Percentiles rank a stretch among this genome's conserved stretches.
These are phyloP conservation scores for Notodonta ziczac DNA, from an alignment of 2,888 invertebrate species.

Conservation along the genomic window DNA sequence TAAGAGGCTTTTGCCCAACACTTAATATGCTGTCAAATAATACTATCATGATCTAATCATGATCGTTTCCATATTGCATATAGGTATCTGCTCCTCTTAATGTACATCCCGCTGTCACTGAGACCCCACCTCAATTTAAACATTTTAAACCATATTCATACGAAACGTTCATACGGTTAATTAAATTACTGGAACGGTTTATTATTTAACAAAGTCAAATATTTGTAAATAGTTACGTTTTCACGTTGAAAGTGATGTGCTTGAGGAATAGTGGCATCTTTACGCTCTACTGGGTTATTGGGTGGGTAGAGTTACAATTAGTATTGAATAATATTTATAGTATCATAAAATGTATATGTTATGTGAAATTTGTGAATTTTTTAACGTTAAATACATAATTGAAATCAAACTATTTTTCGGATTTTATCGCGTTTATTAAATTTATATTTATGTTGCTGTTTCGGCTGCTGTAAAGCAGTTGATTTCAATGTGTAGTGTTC, in stretches of 20 bases:
- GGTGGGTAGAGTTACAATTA: not conserved
- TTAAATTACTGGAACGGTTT: slow-evolving; percentile 39
- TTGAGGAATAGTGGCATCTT: not conserved
- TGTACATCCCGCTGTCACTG: slow-evolving; percentile 18
- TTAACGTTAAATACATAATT: too few relatives aligned
- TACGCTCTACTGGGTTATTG: slow-evolving; percentile 5
- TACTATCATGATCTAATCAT: too few relatives aligned
- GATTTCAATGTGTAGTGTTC: too few relatives aligned
- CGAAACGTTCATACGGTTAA: slow-evolving; percentile 32
- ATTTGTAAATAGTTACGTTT: slow-evolving; percentile 21
- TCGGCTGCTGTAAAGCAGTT: too few relatives aligned
- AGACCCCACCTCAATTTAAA: slow-evolving; percentile 18
- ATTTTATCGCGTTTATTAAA: too few relatives aligned
- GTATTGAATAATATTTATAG: not conserved
- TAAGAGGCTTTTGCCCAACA: too few relatives aligned
- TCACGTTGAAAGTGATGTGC: not conserved
- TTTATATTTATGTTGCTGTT: too few relatives aligned
- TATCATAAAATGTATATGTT: not conserved
- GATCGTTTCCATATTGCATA: too few relatives aligned
- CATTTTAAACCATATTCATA: slow-evolving; percentile 14
- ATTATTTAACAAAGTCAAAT: slow-evolving; percentile 33
- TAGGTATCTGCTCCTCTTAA: not conserved
- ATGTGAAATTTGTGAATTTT: too few relatives aligned
- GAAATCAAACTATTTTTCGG: too few relatives aligned
- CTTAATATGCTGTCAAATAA: too few relatives aligned